Evolutionary conservation across 92 coral and sea anemone genomes (phyloP).

Genomic region (Heteractis magnifica): DNA sequence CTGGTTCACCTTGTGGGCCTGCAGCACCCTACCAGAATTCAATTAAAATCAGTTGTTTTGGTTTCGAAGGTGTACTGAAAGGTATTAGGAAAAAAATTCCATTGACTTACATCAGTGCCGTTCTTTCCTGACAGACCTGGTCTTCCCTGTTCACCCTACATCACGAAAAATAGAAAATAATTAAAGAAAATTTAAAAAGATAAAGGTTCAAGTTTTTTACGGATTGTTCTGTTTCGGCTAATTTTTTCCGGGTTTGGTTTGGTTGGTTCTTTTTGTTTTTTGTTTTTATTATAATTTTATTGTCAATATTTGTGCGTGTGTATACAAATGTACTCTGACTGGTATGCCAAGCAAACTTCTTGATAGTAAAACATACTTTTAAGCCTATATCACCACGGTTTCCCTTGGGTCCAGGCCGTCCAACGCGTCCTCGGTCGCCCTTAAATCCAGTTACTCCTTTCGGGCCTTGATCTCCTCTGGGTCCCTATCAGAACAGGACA

Average conservation of each 20-base stretch:
- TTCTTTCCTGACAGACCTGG: constrained; percentile 26
- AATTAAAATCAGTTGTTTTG: neutral
- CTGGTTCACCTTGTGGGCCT: constrained; percentile 36
- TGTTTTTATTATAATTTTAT: too few relatives aligned
- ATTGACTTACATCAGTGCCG: constrained; percentile 42
- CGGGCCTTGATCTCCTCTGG: constrained; percentile 47
- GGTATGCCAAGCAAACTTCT: too few relatives aligned
- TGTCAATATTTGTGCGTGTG: too few relatives aligned
- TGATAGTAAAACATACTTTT: constrained; percentile 17
- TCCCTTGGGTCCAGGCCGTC: constrained; percentile 57
- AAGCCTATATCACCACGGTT: constrained; percentile 49
- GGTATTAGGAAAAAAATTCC: neutral
- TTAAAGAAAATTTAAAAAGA: neutral
- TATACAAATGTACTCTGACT: too few relatives aligned
- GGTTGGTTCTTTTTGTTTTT: too few relatives aligned
- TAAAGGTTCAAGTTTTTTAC: neutral
- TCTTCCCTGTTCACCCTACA: constrained; percentile 36
- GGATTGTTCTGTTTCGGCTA: neutral
- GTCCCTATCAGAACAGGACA: constrained; percentile 29
- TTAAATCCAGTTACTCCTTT: constrained; percentile 52
- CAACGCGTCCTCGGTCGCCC: constrained; percentile 54
- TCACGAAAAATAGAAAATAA: neutral
- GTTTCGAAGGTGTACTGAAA: neutral
- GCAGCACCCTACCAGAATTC: constrained; percentile 26
- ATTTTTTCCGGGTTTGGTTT: too few relatives aligned